A percentile compares a stretch with the other conserved stretches of the same genome.
These are phyloP conservation scores for Hermaeophaga mercurialis DNA, from an alignment of 2,888 invertebrate genomes.

Conservation along the genomic window DNA sequence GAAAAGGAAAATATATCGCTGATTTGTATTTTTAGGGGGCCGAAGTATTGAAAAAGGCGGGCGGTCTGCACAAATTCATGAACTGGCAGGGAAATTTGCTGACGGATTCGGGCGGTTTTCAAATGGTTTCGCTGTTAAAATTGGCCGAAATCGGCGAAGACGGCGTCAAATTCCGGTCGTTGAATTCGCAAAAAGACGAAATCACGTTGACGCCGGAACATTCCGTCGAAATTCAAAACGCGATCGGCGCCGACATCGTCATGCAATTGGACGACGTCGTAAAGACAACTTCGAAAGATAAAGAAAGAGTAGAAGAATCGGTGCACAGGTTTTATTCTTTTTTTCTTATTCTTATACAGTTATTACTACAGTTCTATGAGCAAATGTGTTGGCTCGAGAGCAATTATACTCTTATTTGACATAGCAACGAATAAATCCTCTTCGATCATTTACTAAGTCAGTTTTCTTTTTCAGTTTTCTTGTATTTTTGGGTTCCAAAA, in stretches of 20 bases:
- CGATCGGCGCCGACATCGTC: conserved; percentile 94
- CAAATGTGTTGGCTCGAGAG: too few relatives aligned
- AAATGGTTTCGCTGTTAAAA: conserved; percentile 96
- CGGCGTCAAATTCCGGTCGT: conserved; percentile 93
- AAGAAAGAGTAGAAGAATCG: conserved; percentile 87
- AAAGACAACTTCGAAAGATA: conserved; percentile 81
- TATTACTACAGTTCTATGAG: too few relatives aligned
- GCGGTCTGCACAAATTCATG: conserved; percentile 98
- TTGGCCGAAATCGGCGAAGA: conserved; percentile 95
- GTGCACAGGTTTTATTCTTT: conserved; percentile 82
- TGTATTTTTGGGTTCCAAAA: too few relatives aligned
- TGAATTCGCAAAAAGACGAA: conserved; percentile 79
- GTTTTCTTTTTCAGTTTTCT: too few relatives aligned
- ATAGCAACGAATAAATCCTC: too few relatives aligned
- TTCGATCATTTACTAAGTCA: too few relatives aligned
- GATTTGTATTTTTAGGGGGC: conserved; percentile 68
- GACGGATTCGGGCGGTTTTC: conserved; percentile 98
- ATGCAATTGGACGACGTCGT: conserved; percentile 99
- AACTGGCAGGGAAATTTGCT: conserved; percentile 90
- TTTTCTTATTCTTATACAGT: too few relatives aligned
- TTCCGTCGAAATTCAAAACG: conserved; percentile 95
- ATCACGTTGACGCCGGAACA: conserved; percentile 95
- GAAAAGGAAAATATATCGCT: too few relatives aligned
- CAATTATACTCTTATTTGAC: too few relatives aligned
- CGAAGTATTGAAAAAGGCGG: conserved; percentile 80